Evolutionary conservation across 1,140 invertebrate species (phyloP).

Genomic region (Watersipora subatra): DNA sequence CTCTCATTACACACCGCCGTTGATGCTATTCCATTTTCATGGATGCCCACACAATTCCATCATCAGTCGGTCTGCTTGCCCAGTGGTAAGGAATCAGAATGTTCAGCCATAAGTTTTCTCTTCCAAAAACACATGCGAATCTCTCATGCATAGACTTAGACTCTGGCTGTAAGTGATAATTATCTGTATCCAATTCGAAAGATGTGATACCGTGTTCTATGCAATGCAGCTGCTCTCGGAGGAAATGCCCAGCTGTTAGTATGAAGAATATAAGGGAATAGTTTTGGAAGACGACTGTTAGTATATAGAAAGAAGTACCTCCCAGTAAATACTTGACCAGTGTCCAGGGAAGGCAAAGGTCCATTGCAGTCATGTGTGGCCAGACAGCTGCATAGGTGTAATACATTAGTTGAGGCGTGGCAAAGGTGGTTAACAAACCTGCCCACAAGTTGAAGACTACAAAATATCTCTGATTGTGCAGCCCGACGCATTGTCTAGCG

Average conservation of each 20-base stretch:
- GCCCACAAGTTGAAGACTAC: constrained; percentile 56
- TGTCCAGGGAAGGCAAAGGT: background rate
- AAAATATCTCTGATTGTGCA: constrained; percentile 76
- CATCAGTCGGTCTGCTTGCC: background rate
- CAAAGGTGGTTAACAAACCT: background rate
- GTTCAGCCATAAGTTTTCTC: background rate
- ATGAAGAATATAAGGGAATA: background rate
- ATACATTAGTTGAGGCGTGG: background rate
- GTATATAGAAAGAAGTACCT: background rate
- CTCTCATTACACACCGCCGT: too few species aligned
- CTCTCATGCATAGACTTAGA: background rate
- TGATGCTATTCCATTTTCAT: background rate
- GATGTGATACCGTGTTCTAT: background rate
- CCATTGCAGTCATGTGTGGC: background rate
- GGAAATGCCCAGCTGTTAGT: background rate
- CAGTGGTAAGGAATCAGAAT: background rate
- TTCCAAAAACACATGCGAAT: background rate
- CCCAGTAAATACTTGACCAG: background rate
- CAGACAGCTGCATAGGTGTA: background rate
- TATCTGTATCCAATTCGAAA: background rate
- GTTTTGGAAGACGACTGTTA: background rate
- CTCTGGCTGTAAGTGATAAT: background rate
- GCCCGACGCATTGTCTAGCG: constrained; percentile 70
- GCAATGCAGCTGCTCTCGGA: background rate
- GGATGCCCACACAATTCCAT: background rate